These are phyloP conservation scores for Magallana nippona DNA, from an alignment of 2,888 invertebrate species.

Conservation along the genomic window DNA sequence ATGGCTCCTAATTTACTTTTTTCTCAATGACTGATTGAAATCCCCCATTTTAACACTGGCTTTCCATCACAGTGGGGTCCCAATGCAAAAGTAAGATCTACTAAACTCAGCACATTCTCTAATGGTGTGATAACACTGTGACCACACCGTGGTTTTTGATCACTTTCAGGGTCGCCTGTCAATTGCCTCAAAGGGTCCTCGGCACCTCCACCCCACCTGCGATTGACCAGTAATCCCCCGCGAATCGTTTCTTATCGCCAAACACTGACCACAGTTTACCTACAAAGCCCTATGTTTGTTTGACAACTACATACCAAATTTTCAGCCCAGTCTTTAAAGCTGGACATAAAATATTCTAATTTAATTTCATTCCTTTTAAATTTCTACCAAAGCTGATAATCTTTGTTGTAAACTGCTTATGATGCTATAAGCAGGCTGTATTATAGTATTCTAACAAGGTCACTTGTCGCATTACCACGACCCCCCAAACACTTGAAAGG, in stretches of 20 bases:
- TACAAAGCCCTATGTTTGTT: constrained; percentile 18
- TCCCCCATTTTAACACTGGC: background rate
- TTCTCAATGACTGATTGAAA: constrained; percentile 1
- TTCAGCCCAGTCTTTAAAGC: constrained; percentile 6
- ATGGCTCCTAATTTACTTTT: constrained; percentile 18
- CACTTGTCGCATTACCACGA: constrained; percentile 12
- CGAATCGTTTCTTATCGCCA: constrained; percentile 17
- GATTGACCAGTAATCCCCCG: constrained; percentile 15
- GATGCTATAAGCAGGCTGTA: background rate
- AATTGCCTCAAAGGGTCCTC: background rate
- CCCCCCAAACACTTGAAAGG: background rate
- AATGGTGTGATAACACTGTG: background rate
- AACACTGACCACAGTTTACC: constrained; percentile 33
- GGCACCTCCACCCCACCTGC: constrained; percentile 7
- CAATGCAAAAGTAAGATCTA: background rate
- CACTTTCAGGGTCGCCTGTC: constrained; percentile 18
- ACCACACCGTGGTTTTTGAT: background rate
- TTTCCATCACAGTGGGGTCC: background rate
- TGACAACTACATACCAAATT: constrained; percentile 35
- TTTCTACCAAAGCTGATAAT: constrained; percentile 26
- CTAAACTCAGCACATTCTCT: constrained; percentile 3
- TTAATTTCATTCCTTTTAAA: constrained; percentile 32
- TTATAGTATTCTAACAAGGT: constrained; percentile 14
- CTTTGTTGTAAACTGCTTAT: constrained; percentile 29
- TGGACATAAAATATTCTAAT: constrained; percentile 32